Evolutionary conservation across 2,888 invertebrate species (phyloP).

Genomic region (Cantharis rufa): DNA sequence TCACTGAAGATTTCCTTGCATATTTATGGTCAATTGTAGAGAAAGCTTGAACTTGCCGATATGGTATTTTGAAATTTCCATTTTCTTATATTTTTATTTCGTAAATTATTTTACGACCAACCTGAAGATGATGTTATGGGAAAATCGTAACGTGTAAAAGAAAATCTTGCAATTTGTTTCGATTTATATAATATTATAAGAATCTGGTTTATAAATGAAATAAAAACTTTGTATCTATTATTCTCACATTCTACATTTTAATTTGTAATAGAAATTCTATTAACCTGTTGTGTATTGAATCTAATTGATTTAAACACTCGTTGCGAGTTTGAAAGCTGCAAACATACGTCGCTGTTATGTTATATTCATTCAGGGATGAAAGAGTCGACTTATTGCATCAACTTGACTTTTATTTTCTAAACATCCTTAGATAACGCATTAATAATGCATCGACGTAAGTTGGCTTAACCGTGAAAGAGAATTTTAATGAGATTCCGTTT

Average conservation of each 20-base stretch:
- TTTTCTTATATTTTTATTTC: too few species aligned
- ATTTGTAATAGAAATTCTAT: neutral
- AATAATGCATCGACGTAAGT: neutral
- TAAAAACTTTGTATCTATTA: neutral
- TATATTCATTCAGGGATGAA: slow-evolving; percentile 9
- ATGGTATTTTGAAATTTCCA: too few species aligned
- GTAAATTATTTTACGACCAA: too few species aligned
- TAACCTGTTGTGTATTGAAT: slow-evolving; percentile 10
- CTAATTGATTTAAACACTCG: slow-evolving; percentile 13
- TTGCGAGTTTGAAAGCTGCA: neutral
- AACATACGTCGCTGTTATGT: slow-evolving; percentile 1
- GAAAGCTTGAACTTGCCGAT: neutral
- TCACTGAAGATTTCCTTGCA: neutral
- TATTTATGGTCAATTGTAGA: neutral
- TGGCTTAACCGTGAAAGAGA: neutral
- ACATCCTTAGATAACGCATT: neutral
- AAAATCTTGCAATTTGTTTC: too few species aligned
- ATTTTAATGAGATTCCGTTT: neutral
- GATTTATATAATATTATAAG: too few species aligned
- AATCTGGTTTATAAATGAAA: neutral
- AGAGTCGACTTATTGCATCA: neutral
- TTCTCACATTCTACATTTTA: neutral
- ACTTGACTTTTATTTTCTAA: neutral
- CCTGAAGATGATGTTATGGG: too few species aligned
- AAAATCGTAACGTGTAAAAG: too few species aligned